phyloP scores from a whole-genome alignment of 2,797 vertebrate genomes.

The Cheracebus regulus region DNA sequence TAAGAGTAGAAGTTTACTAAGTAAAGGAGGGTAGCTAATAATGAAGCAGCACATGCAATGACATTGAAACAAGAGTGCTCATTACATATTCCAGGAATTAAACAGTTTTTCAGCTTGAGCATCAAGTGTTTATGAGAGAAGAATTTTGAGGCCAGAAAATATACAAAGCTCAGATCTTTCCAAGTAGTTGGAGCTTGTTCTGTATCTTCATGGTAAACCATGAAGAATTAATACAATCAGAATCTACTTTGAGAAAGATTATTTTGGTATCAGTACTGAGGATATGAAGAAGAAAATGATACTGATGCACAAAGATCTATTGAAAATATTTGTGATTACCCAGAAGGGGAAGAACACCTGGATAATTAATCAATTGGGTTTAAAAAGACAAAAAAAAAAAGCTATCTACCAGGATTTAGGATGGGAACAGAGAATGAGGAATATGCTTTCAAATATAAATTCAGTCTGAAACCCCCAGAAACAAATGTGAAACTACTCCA shows the following conservation, averaged over 20 bases:
- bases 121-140: background rate
- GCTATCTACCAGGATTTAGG: background rate
- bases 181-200: background rate
- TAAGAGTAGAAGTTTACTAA: background rate
- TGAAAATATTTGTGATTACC: background rate
- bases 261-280: background rate
- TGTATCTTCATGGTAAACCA: background rate
- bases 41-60: background rate
- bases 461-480: background rate
- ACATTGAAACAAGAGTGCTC: background rate
- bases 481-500: background rate
- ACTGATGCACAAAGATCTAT: background rate
- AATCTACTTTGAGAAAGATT: constrained; percentile 44
- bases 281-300: background rate
- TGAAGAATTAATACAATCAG: background rate
- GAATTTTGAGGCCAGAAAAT: background rate
- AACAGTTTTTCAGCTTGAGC: background rate
- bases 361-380: background rate
- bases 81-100: background rate
- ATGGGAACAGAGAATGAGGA: background rate
- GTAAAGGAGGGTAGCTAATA: background rate
- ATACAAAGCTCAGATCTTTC: background rate
- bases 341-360: background rate
- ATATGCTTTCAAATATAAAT: background rate
- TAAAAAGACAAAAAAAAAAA: background rate